Evolutionary conservation across 2,888 invertebrate species (phyloP).

Genomic region (Nowickia ferox): DNA sequence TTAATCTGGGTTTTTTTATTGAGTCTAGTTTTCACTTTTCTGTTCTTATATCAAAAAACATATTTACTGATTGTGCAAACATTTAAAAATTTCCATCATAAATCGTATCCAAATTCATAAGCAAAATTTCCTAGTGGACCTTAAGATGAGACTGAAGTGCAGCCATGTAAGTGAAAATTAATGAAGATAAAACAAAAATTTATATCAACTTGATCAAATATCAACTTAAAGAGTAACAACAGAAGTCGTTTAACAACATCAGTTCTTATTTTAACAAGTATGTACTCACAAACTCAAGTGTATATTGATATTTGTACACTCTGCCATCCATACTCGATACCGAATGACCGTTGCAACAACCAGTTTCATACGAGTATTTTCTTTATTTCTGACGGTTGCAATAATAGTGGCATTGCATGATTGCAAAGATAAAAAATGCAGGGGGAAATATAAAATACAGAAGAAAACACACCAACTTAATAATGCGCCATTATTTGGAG

Average conservation of each 20-base stretch:
- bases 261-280: not conserved
- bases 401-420: conserved; percentile 72
- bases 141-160: not conserved
- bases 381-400: conserved; percentile 64
- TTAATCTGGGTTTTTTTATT: no score
- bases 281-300: conserved; percentile 14
- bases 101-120: no score
- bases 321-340: not conserved
- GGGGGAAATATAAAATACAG: not conserved
- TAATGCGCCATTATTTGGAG: conserved; percentile 70
- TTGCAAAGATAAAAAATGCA: conserved; percentile 24
- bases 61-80: no score
- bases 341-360: conserved; percentile 56
- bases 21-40: no score
- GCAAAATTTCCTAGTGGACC: conserved; percentile 14
- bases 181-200: conserved; percentile 43
- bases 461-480: conserved; percentile 34
- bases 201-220: conserved; percentile 38
- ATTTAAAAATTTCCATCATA: no score
- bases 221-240: conserved; percentile 78
- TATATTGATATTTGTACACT: not conserved
- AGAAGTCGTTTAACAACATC: conserved; percentile 78
- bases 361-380: conserved; percentile 49
- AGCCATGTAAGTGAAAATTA: not conserved
- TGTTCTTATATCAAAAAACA: no score